Base-by-base conservation (phyloP, 2,113 vertebrate genomes). In the Potamarius usumacintae region DNA sequence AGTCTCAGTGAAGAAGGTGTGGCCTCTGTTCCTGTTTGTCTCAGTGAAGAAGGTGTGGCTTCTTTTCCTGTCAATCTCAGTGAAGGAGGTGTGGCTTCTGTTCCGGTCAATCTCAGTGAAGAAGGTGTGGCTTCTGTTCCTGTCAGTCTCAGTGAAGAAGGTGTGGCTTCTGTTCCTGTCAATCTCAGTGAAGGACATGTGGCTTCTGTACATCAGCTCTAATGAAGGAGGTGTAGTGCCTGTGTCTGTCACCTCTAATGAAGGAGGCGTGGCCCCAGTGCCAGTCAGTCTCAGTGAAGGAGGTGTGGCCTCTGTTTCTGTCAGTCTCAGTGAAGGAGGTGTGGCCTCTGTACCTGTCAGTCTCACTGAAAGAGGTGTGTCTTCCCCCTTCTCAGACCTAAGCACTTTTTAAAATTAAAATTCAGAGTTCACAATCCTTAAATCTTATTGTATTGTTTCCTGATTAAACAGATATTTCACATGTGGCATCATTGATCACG, bases 391-490 rank as follows among this genome's bases (percentile, higher is more conserved):
- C 25, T 17, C 12, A 53, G 27, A 15, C 27, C 52, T 30, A 55
- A 78, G 12, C 11, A 14, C 4, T 55, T 53, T n/a, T 79, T 3
- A 15, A 18, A 0, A n/a, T 30, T 18, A 8, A 57, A 80, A 80
- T 80, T 80, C 14, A 57, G n/a, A 58, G 0, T 9, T 0, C 2
- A 30, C 2, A 3, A 12, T 60, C 55, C 22, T 5, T 42, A 63
- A 62, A 62, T 65, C 55, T 11, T 79, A 30, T 57, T 34, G 27
- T n/a, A 57, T 80, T 57, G 15, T 58, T 62, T 42, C 10, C 42
- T 52, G 34, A 67, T 65, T n/a, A 27, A 83, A 83, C 42, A 25
- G 81, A 50, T 83, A 52, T 83, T 83, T 83, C 42, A 7, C 14
- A 10, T 48, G 42, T n/a, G 7, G 2, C 58, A 50, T 82, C 58